Conservation (phyloP, 2,797 vertebrate species). For the Danio jaintianensis region DNA sequence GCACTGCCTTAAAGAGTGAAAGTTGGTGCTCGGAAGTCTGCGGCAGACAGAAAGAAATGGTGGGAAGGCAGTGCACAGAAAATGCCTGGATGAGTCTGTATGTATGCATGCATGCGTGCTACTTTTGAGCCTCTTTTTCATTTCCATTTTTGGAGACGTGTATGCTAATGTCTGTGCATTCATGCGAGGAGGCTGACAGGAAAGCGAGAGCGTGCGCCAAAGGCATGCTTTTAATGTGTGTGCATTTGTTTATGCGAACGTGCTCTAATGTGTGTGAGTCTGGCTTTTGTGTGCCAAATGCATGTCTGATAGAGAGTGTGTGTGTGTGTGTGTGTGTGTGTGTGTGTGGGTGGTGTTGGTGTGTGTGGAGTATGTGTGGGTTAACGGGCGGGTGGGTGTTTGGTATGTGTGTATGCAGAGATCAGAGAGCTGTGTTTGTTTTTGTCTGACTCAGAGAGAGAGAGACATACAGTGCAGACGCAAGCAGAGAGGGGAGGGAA, state of each 20-base stretch:
- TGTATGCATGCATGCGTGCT: conserved; percentile 14
- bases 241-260: conserved; percentile 56
- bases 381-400: conserved; percentile 29
- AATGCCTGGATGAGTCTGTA: conserved; percentile 50
- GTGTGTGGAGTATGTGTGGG: conserved; percentile 57
- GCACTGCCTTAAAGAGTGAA: conserved; percentile 64
- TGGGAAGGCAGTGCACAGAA: conserved; percentile 62
- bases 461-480: conserved; percentile 53
- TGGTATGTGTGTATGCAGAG: conserved; percentile 69
- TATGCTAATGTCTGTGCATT: conserved; percentile 70
- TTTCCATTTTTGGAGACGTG: conserved; percentile 73
- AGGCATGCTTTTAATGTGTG: conserved; percentile 43
- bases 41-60: conserved; percentile 29
- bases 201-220: conserved; percentile 31
- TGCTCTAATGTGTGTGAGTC: conserved; percentile 53
- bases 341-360: conserved; percentile 74
- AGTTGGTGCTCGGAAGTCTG: conserved; percentile 52
- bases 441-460: conserved; percentile 70
- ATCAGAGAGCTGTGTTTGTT: conserved; percentile 76
- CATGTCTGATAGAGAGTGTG: conserved; percentile 71
- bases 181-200: conserved; percentile 68
- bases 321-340: conserved; percentile 75
- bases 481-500: conserved; percentile 50
- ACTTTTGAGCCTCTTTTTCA: conserved; percentile 42
- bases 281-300: conserved; percentile 68